phyloP scores from a whole-genome alignment of 2,797 vertebrate genomes.

The Tokudaia muenninki region DNA sequence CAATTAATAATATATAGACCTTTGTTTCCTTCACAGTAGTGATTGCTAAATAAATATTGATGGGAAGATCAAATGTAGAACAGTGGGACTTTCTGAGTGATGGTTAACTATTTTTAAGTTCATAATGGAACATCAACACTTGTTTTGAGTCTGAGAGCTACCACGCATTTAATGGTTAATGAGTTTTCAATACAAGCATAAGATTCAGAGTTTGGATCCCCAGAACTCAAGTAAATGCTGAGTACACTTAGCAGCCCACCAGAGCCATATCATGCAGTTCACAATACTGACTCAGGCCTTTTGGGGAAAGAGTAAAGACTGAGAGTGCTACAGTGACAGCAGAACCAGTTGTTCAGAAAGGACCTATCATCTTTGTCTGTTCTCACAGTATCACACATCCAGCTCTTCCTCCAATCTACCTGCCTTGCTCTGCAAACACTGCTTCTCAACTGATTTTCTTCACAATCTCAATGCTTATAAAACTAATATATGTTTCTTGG shows the following conservation, averaged over 20 bases:
- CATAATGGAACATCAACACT: background rate
- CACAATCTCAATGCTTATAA: background rate
- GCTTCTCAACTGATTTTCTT: background rate
- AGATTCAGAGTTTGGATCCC: too few relatives aligned
- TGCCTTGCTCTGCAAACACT: background rate
- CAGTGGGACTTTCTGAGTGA: background rate
- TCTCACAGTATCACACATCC: background rate
- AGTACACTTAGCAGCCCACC: too few relatives aligned
- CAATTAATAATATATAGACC: background rate
- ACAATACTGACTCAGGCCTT: background rate
- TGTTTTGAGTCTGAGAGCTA: background rate
- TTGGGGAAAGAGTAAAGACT: background rate
- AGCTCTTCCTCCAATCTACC: background rate
- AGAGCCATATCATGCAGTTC: background rate
- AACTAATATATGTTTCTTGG: background rate
- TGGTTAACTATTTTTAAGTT: background rate
- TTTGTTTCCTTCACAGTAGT: background rate
- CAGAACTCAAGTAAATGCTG: too few relatives aligned
- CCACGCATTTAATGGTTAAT: too few relatives aligned
- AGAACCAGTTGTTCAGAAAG: background rate
- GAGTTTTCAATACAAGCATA: too few relatives aligned
- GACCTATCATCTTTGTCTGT: background rate
- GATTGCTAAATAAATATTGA: background rate
- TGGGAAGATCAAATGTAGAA: conserved; percentile 1
- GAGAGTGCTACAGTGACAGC: background rate